phyloP scores from a whole-genome alignment of 2,797 vertebrate species.

The Morus bassanus region DNA sequence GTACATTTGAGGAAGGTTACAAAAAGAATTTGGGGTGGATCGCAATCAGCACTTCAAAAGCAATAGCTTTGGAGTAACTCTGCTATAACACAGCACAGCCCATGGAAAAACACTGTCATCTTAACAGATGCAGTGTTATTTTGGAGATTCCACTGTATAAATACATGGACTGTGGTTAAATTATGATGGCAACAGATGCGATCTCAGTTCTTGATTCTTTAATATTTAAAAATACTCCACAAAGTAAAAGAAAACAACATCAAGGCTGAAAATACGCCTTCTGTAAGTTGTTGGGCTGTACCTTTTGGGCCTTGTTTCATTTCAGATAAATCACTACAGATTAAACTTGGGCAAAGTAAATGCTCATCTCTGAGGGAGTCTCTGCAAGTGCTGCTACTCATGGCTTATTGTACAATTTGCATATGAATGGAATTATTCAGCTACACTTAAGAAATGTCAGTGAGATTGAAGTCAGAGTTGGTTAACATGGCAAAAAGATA shows the following conservation, averaged over 20 bases:
- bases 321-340: neutral
- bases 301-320: neutral
- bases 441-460: constrained; percentile 13
- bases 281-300: neutral
- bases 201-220: neutral
- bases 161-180: constrained; percentile 57
- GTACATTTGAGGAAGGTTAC: constrained; percentile 29
- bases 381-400: constrained; percentile 22
- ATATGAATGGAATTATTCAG: constrained; percentile 37
- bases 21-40: constrained; percentile 37
- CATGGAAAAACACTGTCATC: constrained; percentile 59
- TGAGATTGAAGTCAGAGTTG: constrained; percentile 22
- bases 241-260: neutral
- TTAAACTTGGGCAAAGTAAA: neutral
- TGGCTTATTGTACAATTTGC: neutral
- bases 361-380: neutral
- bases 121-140: constrained; percentile 66
- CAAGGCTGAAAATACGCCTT: neutral
- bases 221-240: constrained; percentile 42
- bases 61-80: constrained; percentile 17
- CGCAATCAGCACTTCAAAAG: constrained; percentile 28
- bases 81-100: neutral
- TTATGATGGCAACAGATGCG: constrained; percentile 58
- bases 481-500: constrained; percentile 12
- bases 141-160: constrained; percentile 66